A percentile compares a stretch with the other conserved stretches of the same genome.
Conservation (phyloP, 2,888 invertebrate species). For the Andrena dorsata region DNA sequence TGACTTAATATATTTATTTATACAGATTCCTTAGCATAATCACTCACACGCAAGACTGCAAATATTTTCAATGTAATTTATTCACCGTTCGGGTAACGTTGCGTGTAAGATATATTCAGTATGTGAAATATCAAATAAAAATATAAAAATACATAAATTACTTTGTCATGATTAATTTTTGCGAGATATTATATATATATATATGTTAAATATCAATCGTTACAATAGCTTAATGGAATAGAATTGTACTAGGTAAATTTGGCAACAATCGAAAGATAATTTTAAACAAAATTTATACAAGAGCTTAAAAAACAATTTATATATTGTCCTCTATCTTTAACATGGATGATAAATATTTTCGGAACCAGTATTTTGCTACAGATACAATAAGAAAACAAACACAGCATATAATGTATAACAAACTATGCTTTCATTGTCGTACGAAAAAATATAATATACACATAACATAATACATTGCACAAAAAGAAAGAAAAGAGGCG, state of each 20-base stretch:
- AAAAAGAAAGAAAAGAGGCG: background rate
- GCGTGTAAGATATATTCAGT: constrained; percentile 35
- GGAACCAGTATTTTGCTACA: constrained; percentile 23
- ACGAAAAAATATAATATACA: constrained; percentile 19
- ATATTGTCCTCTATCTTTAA: constrained; percentile 33
- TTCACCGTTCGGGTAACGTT: constrained; percentile 59
- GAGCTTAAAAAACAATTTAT: constrained; percentile 11
- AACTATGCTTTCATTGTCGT: constrained; percentile 27
- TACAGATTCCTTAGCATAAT: constrained; percentile 66
- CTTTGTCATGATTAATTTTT: constrained; percentile 19
- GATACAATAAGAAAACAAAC: constrained; percentile 35
- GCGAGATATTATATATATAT: constrained; percentile 22
- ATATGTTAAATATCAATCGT: constrained; percentile 20
- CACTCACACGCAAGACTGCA: constrained; percentile 68
- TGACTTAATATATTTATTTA: constrained; percentile 73
- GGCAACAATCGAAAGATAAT: constrained; percentile 30
- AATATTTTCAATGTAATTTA: constrained; percentile 57
- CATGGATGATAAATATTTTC: constrained; percentile 32
- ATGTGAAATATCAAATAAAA: constrained; percentile 22
- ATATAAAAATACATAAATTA: constrained; percentile 21
- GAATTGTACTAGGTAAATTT: constrained; percentile 33
- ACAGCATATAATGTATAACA: constrained; percentile 23
- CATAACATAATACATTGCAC: constrained; percentile 9
- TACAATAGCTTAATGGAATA: constrained; percentile 1
- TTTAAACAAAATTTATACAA: constrained; percentile 21